Percentiles rank a stretch among this genome's conserved stretches.
Evolutionary conservation across 2,797 vertebrate genomes (phyloP).

Genomic region (Pelodytes ibericus): DNA sequence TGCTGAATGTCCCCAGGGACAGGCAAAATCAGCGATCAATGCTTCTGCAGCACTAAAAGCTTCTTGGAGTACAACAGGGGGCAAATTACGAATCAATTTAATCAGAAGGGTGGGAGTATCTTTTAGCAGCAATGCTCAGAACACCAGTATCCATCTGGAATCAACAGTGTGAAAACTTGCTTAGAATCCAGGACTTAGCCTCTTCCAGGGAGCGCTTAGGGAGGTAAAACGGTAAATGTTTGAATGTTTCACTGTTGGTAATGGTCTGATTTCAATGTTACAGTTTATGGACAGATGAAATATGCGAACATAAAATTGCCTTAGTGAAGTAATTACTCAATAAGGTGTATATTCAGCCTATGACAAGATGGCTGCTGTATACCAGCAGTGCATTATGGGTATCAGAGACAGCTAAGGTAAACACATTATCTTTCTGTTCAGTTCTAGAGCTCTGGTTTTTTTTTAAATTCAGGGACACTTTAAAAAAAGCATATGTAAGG

Average conservation of each 20-base stretch:
- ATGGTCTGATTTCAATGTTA: not conserved
- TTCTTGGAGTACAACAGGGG: slow-evolving; percentile 40
- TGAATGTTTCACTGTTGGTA: not conserved
- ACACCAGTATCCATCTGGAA: slow-evolving; percentile 21
- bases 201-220: not conserved
- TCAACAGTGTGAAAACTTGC: slow-evolving; percentile 40
- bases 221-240: slow-evolving; percentile 6
- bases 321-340: no score
- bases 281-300: not conserved
- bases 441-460: no score
- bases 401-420: no score
- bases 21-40: slow-evolving; percentile 45
- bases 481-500: no score
- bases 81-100: slow-evolving; percentile 54
- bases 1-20: slow-evolving; percentile 40
- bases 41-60: slow-evolving; percentile 37
- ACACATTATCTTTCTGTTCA: no score
- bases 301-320: not conserved
- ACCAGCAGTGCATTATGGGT: no score
- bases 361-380: no score
- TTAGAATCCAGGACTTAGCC: slow-evolving; percentile 22
- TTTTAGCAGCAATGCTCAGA: slow-evolving; percentile 11
- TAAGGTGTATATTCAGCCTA: no score
- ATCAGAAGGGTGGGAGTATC: slow-evolving; percentile 20
- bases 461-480: no score